Evolutionary conservation across 2,888 invertebrate genomes (phyloP), one percentile per base, ranked within the genome.

Genomic region (Drosophila melanocephala): DNA sequence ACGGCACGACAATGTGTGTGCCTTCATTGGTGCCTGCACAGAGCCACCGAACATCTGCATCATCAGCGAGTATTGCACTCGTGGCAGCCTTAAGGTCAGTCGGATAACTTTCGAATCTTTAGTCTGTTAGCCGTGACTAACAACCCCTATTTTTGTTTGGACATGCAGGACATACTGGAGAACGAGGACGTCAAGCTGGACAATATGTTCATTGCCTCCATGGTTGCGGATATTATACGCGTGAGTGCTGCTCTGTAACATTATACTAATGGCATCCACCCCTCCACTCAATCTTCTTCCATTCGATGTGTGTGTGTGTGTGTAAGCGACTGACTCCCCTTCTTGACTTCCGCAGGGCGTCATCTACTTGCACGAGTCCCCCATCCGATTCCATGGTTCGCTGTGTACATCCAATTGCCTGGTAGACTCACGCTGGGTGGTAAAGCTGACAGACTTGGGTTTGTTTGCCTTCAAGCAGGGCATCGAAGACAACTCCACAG

Each of bases 141-240:
- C 56, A 19, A 56, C 57, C 51, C 63, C 35, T 57, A 30, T 58
- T 37, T 22, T 77, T 47, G 26, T 47, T 47, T 47, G 0, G 9
- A 16, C 35, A 16, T 71, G 52, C 94, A 97, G 97, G 97, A 99
- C 93, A 97, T 99, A 87, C 94, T 99, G 71, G 97, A 98, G 92
- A 99, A 99, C 93, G 97, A 98, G 91, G 98, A 99, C 93, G 96
- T 99, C 80, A 98, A 98, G 94, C 94, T 99, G 91, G 99, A 99
- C 94, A 97, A 97, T 91, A 98, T 99, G 97, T 99, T 99, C 93
- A 96, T 98, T 81, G 98, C 99, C 33, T 99, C 99, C 10, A 95
- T 99, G 79, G 97, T 99, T 19, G 98, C 97, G 65, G 99, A 99
- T 94, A 97, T 99, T 81, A 96, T 99, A 89, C 95, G 98, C 94